Conservation (phyloP, 2,888 invertebrate genomes). For the Furcula furcula region DNA sequence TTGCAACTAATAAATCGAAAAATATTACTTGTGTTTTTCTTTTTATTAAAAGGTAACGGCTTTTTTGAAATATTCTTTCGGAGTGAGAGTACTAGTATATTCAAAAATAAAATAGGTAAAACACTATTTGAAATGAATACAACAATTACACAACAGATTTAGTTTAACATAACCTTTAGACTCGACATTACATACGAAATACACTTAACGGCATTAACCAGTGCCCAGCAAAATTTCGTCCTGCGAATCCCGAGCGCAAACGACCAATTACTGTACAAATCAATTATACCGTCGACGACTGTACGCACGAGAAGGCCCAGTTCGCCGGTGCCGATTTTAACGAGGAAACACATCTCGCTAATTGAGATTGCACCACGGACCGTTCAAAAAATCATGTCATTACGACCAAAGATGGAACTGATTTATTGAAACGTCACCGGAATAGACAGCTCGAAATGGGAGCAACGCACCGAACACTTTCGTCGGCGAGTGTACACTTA, state of each 20-base stretch:
- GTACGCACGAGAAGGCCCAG: constrained; percentile 58
- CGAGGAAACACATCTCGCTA: constrained; percentile 75
- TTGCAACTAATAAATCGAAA: too few species aligned
- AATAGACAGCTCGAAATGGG: constrained; percentile 68
- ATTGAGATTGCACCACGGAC: constrained; percentile 76
- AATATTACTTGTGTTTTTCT: too few species aligned
- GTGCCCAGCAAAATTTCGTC: constrained; percentile 2
- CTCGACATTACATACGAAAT: neutral
- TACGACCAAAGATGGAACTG: constrained; percentile 70
- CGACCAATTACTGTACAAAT: constrained; percentile 17
- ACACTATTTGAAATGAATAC: neutral
- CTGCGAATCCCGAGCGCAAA: neutral
- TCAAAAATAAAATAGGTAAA: neutral
- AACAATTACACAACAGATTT: neutral
- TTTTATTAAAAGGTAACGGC: too few species aligned
- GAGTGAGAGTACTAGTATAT: too few species aligned
- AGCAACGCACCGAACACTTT: constrained; percentile 45
- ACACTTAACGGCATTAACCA: neutral
- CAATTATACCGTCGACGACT: constrained; percentile 23
- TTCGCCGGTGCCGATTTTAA: constrained; percentile 63
- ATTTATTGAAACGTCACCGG: constrained; percentile 70
- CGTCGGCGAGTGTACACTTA: constrained; percentile 15
- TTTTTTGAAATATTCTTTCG: too few species aligned
- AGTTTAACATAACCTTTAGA: neutral
- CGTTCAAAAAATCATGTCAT: constrained; percentile 72